Evolutionary conservation across 2,888 invertebrate species (phyloP), one percentile per base, ranked within the genome.

Genomic region (Lasioglossum marginatum): DNA sequence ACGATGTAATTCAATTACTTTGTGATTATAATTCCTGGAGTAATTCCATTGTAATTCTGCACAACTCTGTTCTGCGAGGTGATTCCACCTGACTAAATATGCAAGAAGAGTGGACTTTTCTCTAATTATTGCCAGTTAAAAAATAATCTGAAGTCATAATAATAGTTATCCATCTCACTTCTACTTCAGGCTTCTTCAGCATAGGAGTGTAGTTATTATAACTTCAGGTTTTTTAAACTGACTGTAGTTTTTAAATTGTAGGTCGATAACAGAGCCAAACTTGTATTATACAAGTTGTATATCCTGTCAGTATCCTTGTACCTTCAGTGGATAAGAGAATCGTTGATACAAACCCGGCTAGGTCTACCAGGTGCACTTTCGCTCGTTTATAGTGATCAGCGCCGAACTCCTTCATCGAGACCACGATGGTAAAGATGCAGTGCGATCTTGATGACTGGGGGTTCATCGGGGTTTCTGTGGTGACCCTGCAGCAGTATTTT

Each of bases 391-490:
- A 93, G 84, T 92, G 93, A 73, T 95, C 93, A 27, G 93, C 92
- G 10, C 92, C 92, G 16, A 93, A 90, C 81, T 94, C 93, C 75
- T 94, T 94, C 43, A 94, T 93, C 5, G 95, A 94, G 4, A 96
- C 88, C 81, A 96, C 95, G 71, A 96, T 95, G n/a, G 96, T 96
- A 90, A 96, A 96, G 85, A 96, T 95, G 88, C 96, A 96, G 88
- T 96, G 96, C 0, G 96, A 96, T 90, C 96, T 94, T 5, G 96
- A 96, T 0, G 96, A 96, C 82, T 94, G 95, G 70, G 95, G 95
- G 91, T 96, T 96, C 95, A 96, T 95, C n/a, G 96, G 96, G 0
- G 96, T 96, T 88, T 96, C 96, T 2, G 96, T 95, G 43, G 95
- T 95, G 1, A 95, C 95, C 83, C 96, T 96, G 12, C 3, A 2